Base-by-base conservation (phyloP, 2,113 vertebrate genomes). In the Antechinus flavipes region DNA sequence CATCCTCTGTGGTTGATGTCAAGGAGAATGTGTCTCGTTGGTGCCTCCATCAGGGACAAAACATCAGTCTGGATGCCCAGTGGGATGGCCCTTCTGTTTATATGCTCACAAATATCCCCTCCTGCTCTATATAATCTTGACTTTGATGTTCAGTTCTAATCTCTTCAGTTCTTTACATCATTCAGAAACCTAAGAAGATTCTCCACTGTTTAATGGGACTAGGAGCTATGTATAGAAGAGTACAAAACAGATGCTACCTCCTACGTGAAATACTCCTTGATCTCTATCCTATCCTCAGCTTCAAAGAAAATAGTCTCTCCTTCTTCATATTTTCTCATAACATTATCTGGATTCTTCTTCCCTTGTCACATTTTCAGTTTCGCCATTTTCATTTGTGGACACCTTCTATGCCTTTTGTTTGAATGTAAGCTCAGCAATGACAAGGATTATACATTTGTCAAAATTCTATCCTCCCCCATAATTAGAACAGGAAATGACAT, bases 1-100 rank as follows among this genome's bases (percentile, higher is more conserved):
- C 93, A 92, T 93, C 93, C 53, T 76, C 92, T 54, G 90, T 91
- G 49, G 68, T 49, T 94, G 49, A 95, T 91, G 93, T 90, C 89
- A 90, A 58, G 3, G 92, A 47, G 96, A 56, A 92, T 27, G 50
- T 58, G 50, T 92, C 30, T 93, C 61, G 90, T 50, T 50, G 35
- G 16, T 7, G 52, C 42, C 53, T 91, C 92, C 90, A 53, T 90
- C 56, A 89, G 1, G 49, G 89, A 89, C n/a, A 93, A 91, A 91
- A 93, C 56, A 61, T 52, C n/a, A 93, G 50, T 46, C 91, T 90
- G 61, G 2, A 25, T 90, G 11, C 23, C 50, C 53, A 94, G 76
- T 42, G 47, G 55, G 54, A 19, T 55, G 92, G 52, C 49, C 54
- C n/a, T 84, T 84, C n/a, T 42, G 68, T 84, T 84, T 84, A 42